phyloP scores from a whole-genome alignment of 2,797 vertebrate species.

The Chrosomus eos region DNA sequence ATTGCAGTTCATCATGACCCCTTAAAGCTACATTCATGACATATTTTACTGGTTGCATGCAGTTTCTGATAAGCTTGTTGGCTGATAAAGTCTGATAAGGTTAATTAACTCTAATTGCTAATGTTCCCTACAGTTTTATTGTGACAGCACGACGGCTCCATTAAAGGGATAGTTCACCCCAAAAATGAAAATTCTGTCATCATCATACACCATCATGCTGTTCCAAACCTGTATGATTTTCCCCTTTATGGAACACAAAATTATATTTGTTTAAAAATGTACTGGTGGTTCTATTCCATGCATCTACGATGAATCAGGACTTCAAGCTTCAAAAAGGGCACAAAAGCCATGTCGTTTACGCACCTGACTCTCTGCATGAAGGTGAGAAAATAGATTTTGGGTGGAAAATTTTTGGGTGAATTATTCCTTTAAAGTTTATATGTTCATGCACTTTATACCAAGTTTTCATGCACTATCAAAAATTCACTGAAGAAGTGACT shows the following conservation, averaged over 20 bases:
- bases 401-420: neutral
- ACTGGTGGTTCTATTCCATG: neutral
- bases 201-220: neutral
- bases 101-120: neutral
- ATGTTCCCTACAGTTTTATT: neutral
- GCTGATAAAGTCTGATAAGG: neutral
- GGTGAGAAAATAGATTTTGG: neutral
- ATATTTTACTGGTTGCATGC: neutral
- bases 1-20: no score
- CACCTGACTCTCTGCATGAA: neutral
- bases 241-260: neutral
- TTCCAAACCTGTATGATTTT: neutral
- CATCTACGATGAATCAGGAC: neutral
- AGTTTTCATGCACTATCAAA: neutral
- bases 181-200: neutral
- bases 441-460: neutral
- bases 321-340: neutral
- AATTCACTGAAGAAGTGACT: neutral
- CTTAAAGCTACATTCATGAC: neutral
- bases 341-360: neutral
- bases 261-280: neutral
- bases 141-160: neutral
- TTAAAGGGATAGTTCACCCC: neutral
- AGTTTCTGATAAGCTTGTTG: conserved; percentile 5
- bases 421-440: neutral